Percentiles rank a stretch among this genome's conserved stretches.
These are phyloP conservation scores for Microcebus murinus DNA, from an alignment of 2,113 vertebrate genomes.

Conservation along the genomic window DNA sequence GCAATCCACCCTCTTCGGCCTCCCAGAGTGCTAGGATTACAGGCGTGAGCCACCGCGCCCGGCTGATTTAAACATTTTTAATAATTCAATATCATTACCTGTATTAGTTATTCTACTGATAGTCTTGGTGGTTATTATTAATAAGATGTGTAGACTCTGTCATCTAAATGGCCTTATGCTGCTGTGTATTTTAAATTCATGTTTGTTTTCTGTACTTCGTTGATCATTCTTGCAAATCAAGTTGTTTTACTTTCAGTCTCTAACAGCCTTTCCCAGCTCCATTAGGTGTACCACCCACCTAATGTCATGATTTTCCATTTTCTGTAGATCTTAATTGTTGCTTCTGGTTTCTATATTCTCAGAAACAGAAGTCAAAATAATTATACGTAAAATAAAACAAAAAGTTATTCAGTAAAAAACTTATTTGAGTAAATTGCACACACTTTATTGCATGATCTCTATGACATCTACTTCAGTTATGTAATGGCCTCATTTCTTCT, in stretches of 20 bases:
- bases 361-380: neutral
- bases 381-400: conserved; percentile 1
- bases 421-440: neutral
- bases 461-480: neutral
- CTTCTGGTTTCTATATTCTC: neutral
- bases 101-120: neutral
- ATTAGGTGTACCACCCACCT: neutral
- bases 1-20: too few species aligned
- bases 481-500: neutral
- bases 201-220: neutral
- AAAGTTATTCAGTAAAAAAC: neutral
- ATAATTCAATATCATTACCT: neutral
- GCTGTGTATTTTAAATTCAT: neutral
- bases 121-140: neutral
- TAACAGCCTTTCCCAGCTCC: neutral
- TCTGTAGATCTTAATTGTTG: neutral
- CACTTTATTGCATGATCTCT: neutral
- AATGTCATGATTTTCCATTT: neutral
- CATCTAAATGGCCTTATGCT: neutral
- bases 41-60: too few species aligned
- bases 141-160: neutral
- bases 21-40: too few species aligned
- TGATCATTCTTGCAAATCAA: neutral
- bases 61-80: neutral
- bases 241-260: neutral